A percentile compares a stretch with the other conserved stretches of the same genome.
Evolutionary conservation across 2,113 vertebrate genomes (phyloP).

Genomic region (Aldabrachelys gigantea): DNA sequence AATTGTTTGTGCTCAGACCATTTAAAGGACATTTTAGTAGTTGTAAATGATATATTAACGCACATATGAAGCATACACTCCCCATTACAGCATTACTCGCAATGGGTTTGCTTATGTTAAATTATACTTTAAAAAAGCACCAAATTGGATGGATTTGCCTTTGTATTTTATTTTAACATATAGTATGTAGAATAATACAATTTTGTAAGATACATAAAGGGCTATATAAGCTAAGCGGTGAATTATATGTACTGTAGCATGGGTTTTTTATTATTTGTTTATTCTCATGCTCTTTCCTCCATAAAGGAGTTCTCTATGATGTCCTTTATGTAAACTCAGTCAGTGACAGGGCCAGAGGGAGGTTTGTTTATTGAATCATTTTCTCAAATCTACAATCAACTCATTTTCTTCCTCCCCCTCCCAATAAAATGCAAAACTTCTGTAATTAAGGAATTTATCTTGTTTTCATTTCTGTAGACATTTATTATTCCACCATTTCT

Average conservation of each 20-base stretch:
- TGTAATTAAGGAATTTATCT: conserved; percentile 20
- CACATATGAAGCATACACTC: conserved; percentile 31
- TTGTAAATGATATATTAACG: conserved; percentile 28
- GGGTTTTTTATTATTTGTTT: conserved; percentile 22
- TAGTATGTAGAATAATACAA: conserved; percentile 45
- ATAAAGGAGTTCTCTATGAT: background rate
- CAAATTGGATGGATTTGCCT: conserved; percentile 30
- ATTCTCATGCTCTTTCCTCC: background rate
- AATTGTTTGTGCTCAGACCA: background rate
- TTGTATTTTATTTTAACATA: conserved; percentile 58
- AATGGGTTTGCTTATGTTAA: conserved; percentile 22
- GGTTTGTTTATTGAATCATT: conserved; percentile 17
- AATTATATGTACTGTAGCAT: conserved; percentile 56
- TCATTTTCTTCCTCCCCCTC: conserved; percentile 1
- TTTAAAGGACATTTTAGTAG: background rate
- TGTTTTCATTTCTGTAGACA: conserved; percentile 17
- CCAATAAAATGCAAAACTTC: conserved; percentile 40
- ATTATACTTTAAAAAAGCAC: background rate
- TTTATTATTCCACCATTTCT: conserved; percentile 34
- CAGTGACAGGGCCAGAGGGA: conserved; percentile 1
- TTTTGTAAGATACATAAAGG: conserved; percentile 75
- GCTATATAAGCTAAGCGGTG: conserved; percentile 62
- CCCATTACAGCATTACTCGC: conserved; percentile 16
- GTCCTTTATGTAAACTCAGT: background rate
- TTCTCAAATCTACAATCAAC: background rate